Conservation (phyloP, 2,888 invertebrate genomes). For the Loripinus fragilis region DNA sequence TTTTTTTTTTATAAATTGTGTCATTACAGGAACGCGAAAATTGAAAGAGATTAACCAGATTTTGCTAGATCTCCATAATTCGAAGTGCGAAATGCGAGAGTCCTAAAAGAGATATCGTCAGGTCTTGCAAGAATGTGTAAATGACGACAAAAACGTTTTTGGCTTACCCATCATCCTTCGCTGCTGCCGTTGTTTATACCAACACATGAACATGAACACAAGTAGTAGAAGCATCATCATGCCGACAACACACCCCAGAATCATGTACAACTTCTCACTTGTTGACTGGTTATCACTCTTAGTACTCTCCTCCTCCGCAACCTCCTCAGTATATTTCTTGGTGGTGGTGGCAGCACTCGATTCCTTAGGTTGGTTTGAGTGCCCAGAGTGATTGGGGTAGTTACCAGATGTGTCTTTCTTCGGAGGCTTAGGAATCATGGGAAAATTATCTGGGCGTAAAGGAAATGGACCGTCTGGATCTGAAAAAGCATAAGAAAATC, state of each 20-base stretch:
- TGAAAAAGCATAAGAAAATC: not conserved
- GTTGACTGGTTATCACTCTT: conserved; percentile 62
- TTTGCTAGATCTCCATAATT: not conserved
- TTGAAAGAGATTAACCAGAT: too few species aligned
- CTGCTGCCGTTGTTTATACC: conserved; percentile 81
- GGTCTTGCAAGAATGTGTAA: too few species aligned
- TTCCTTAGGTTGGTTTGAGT: not conserved
- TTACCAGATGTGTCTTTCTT: too few species aligned
- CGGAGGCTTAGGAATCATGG: not conserved
- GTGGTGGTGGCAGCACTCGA: not conserved
- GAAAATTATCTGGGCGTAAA: not conserved
- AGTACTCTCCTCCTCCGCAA: conserved; percentile 24
- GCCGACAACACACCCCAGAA: conserved; percentile 81
- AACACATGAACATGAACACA: conserved; percentile 81
- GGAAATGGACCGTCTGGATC: not conserved
- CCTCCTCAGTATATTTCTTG: conserved; percentile 12
- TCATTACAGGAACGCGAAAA: too few species aligned
- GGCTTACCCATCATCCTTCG: conserved; percentile 75
- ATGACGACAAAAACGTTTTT: too few species aligned
- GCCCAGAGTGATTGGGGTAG: not conserved
- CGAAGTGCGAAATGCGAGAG: not conserved
- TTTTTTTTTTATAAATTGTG: too few species aligned
- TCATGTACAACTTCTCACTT: conserved; percentile 80
- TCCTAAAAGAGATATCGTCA: too few species aligned
- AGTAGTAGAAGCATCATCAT: conserved; percentile 79